These are phyloP conservation scores for Notocelia uddmanniana DNA, from an alignment of 2,888 invertebrate species.

Conservation along the genomic window DNA sequence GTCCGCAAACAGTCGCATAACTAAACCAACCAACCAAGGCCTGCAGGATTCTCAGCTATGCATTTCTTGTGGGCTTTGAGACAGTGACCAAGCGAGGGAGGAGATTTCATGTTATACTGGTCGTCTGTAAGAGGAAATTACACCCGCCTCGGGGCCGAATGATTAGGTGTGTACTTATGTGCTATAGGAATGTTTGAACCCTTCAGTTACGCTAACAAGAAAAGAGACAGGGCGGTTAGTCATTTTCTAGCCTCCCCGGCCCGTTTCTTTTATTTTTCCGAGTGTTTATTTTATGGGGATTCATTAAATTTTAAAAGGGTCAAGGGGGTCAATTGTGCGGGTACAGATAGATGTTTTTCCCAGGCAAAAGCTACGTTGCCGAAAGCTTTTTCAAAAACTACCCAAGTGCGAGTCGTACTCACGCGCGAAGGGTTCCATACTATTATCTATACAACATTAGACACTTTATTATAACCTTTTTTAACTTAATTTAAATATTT, in stretches of 20 bases:
- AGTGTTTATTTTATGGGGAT: background rate
- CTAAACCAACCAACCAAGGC: slow-evolving; percentile 51
- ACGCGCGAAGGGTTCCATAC: too few relatives aligned
- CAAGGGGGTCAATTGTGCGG: background rate
- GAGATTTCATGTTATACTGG: slow-evolving; percentile 52
- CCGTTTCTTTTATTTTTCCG: slow-evolving; percentile 6
- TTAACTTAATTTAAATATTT: too few relatives aligned
- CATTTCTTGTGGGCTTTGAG: background rate
- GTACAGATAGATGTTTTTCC: too few relatives aligned
- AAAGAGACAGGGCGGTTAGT: slow-evolving; percentile 27
- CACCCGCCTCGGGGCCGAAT: slow-evolving; percentile 55
- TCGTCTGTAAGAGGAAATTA: slow-evolving; percentile 55
- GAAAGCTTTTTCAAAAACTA: too few relatives aligned
- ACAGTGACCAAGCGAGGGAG: slow-evolving; percentile 4
- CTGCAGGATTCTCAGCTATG: slow-evolving; percentile 43
- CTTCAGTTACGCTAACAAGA: slow-evolving; percentile 44
- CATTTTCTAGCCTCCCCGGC: slow-evolving; percentile 12
- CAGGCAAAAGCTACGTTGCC: too few relatives aligned
- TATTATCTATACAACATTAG: too few relatives aligned
- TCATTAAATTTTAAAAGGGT: background rate
- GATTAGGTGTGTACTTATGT: slow-evolving; percentile 59
- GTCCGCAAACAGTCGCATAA: slow-evolving; percentile 56
- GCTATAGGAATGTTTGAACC: slow-evolving; percentile 49
- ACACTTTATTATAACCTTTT: too few relatives aligned
- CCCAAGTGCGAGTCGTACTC: too few relatives aligned